These are phyloP conservation scores for Erebia epiphron DNA, from an alignment of 2,888 invertebrate genomes.

Conservation along the genomic window DNA sequence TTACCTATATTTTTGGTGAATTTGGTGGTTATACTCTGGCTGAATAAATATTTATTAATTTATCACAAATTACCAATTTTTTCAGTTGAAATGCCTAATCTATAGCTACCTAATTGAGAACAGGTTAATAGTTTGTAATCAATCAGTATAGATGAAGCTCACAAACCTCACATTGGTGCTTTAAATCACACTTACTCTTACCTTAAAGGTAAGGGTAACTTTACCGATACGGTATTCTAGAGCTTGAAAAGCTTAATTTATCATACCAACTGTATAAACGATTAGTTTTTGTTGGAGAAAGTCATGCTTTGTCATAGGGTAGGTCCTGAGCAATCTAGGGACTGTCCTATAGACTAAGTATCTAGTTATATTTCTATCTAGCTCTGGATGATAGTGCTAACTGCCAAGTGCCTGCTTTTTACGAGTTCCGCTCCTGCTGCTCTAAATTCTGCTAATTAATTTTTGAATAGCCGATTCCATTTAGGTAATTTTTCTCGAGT, in stretches of 20 bases:
- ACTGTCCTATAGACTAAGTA: background rate
- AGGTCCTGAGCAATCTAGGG: background rate
- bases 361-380: background rate
- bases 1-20: too few species aligned
- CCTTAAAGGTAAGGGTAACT: background rate
- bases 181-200: background rate
- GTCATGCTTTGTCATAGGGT: background rate
- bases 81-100: too few species aligned
- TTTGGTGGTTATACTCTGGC: too few species aligned
- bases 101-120: background rate
- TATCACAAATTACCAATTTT: too few species aligned
- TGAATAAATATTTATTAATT: too few species aligned
- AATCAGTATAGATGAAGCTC: too few species aligned
- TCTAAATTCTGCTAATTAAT: constrained; percentile 1
- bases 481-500: too few species aligned
- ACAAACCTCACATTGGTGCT: too few species aligned
- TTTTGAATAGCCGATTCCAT: constrained; percentile 10
- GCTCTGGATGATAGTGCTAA: constrained; percentile 3
- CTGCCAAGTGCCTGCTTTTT: constrained; percentile 11
- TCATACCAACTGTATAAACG: constrained; percentile 9
- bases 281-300: constrained; percentile 12
- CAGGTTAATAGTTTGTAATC: too few species aligned
- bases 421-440: background rate
- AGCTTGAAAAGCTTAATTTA: constrained; percentile 12
- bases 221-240: background rate